Evolutionary conservation across 2,888 invertebrate genomes (phyloP).

Genomic region (Cataglyphis altisquamis): DNA sequence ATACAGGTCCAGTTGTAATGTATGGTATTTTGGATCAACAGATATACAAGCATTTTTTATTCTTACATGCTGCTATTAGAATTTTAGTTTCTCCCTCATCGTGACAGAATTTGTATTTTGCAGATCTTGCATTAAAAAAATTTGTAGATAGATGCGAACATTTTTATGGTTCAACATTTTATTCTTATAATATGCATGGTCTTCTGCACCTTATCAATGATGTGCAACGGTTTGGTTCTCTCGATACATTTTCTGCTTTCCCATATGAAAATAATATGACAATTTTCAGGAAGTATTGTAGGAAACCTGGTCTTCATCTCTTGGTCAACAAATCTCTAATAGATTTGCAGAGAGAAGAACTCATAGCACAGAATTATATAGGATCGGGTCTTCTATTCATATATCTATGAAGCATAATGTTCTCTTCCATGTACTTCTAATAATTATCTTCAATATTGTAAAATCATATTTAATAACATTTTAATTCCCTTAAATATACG

Average conservation of each 20-base stretch:
- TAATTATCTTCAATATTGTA: not conserved
- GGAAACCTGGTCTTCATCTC: not conserved
- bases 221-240: not conserved
- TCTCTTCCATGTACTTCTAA: not conserved
- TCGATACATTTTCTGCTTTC: constrained; percentile 12
- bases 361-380: not conserved
- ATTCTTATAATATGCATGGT: not conserved
- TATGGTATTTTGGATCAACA: too few relatives aligned
- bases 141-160: not conserved
- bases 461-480: constrained; percentile 1
- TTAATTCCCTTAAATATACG: not conserved
- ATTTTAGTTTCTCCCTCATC: not conserved
- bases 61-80: too few relatives aligned
- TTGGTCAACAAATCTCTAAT: not conserved
- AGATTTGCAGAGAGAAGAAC: not conserved
- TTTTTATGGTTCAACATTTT: constrained; percentile 2
- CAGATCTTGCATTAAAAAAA: not conserved
- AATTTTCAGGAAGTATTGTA: not conserved
- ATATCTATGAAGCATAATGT: not conserved
- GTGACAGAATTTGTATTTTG: not conserved
- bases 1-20: not conserved
- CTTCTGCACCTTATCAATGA: constrained; percentile 10
- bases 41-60: too few relatives aligned
- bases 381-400: not conserved
- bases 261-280: constrained; percentile 11